phyloP scores from a whole-genome alignment of 1,140 invertebrate species.

The Macrobrachium rosenbergii region DNA sequence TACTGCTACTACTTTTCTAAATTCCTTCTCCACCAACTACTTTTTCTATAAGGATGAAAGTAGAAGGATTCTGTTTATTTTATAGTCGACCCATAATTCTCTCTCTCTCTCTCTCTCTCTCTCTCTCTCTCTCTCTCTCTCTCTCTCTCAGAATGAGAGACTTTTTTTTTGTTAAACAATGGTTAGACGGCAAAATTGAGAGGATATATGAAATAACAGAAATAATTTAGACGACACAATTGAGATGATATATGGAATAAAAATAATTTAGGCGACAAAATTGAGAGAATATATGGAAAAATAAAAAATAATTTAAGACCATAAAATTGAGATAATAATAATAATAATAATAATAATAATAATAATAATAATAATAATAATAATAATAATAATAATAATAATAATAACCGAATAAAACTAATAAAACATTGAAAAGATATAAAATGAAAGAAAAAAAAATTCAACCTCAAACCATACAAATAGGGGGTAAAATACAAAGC shows the following conservation, averaged over 20 bases:
- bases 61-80: background rate
- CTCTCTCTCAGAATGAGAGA: background rate
- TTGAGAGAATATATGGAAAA: background rate
- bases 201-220: background rate
- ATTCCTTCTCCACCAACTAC: background rate
- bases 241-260: background rate
- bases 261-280: background rate
- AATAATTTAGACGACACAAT: too few relatives aligned
- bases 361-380: background rate
- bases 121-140: background rate
- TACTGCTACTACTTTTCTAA: too few relatives aligned
- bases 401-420: background rate
- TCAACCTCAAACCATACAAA: background rate
- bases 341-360: conserved; percentile 3
- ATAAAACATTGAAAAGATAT: too few relatives aligned
- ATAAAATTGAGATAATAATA: too few relatives aligned
- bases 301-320: background rate
- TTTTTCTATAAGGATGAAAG: background rate
- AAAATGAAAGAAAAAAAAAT: background rate
- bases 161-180: background rate
- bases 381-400: background rate
- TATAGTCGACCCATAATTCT: background rate
- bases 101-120: background rate
- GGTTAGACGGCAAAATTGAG: background rate
- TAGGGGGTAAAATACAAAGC: background rate